Evolutionary conservation across 2,113 vertebrate genomes (phyloP).

Genomic region (Muntiacus reevesi): DNA sequence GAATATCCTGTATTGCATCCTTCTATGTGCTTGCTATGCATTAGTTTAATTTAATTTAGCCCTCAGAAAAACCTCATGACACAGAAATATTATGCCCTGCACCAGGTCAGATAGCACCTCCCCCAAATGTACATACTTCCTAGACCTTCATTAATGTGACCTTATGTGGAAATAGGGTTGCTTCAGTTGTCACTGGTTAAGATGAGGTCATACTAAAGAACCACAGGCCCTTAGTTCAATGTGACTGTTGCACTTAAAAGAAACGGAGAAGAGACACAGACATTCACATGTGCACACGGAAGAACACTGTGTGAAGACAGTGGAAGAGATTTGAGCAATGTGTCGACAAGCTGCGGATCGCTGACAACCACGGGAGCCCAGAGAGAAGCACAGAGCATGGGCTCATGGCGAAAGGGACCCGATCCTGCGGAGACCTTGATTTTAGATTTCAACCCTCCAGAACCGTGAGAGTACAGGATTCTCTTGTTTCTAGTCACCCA

Average conservation of each 20-base stretch:
- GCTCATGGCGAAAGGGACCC: neutral
- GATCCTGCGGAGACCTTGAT: neutral
- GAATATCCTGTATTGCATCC: neutral
- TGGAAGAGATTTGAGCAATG: neutral
- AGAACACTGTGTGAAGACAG: neutral
- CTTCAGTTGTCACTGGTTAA: neutral
- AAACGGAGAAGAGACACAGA: neutral
- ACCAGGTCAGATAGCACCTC: neutral
- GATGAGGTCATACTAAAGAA: neutral
- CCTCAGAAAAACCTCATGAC: neutral
- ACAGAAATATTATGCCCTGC: neutral
- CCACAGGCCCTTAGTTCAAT: neutral
- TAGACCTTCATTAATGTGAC: neutral
- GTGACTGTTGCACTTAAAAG: neutral
- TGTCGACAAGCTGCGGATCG: neutral
- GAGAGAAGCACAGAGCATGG: neutral
- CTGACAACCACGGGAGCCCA: accelerated
- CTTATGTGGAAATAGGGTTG: neutral
- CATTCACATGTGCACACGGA: neutral
- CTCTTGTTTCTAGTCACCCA: neutral
- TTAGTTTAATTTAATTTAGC: neutral
- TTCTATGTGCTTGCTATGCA: neutral
- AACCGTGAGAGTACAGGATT: neutral
- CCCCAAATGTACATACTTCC: neutral
- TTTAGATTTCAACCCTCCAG: neutral